phyloP scores from a whole-genome alignment of 2,888 invertebrate species.

The Acrocyrtus sp. region DNA sequence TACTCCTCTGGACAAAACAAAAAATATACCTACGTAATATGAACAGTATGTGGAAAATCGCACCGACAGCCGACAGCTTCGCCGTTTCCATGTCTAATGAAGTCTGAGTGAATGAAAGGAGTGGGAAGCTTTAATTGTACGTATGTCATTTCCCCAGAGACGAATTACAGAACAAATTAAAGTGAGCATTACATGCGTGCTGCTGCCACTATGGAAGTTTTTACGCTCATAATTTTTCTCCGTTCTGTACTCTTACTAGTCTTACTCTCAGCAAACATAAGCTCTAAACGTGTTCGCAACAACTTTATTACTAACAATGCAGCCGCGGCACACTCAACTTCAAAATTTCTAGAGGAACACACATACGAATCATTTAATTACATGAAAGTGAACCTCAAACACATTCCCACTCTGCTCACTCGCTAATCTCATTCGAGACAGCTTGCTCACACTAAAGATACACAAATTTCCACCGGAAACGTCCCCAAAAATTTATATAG shows the following conservation, averaged over 20 bases:
- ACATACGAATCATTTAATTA: neutral
- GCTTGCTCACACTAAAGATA: too few relatives aligned
- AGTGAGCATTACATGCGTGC: constrained; percentile 4
- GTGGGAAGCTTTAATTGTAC: constrained; percentile 39
- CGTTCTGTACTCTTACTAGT: neutral
- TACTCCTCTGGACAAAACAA: too few relatives aligned
- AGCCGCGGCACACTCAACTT: too few relatives aligned
- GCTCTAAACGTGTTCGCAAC: too few relatives aligned
- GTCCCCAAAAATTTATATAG: neutral
- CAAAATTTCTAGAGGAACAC: neutral
- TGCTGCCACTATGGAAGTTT: neutral
- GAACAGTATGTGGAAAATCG: too few relatives aligned
- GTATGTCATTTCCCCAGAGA: constrained; percentile 43
- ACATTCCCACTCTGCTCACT: too few relatives aligned
- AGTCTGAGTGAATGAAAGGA: neutral
- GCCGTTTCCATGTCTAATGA: neutral
- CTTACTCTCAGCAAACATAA: too few relatives aligned
- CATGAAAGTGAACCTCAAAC: neutral
- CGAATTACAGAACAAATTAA: constrained; percentile 40
- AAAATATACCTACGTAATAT: too few relatives aligned
- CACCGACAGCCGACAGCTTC: too few relatives aligned
- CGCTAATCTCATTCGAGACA: too few relatives aligned
- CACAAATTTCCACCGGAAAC: too few relatives aligned
- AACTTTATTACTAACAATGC: neutral
- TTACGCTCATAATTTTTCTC: neutral